A percentile compares a stretch with the other conserved stretches of the same genome.
Conservation (phyloP, 2,113 vertebrate species). For the Theropithecus gelada region DNA sequence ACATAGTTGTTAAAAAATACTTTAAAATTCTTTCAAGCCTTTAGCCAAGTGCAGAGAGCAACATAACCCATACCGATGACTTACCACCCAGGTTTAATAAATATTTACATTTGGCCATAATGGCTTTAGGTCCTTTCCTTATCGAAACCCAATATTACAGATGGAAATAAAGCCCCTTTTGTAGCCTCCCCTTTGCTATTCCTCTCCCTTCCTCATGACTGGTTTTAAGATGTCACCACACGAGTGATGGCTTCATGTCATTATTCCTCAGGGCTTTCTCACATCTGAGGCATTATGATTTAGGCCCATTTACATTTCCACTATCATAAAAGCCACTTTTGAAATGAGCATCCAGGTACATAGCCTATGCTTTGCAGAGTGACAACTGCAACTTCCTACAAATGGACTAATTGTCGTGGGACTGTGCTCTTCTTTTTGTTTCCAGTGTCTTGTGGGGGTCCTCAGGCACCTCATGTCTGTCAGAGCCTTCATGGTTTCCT, state of each 20-base stretch:
- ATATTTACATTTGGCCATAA: not conserved
- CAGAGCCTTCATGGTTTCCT: not conserved
- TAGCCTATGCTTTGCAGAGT: not conserved
- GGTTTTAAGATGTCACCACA: conserved; percentile 41
- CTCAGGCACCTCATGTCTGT: not conserved
- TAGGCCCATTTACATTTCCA: not conserved
- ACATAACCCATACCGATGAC: not conserved
- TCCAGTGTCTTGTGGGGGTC: not conserved
- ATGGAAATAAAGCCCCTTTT: not conserved
- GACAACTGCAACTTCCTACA: not conserved
- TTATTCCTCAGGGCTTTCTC: conserved; percentile 18
- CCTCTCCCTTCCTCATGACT: not conserved
- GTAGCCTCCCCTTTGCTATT: not conserved
- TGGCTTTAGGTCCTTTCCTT: not conserved
- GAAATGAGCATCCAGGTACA: not conserved
- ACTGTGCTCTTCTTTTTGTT: not conserved
- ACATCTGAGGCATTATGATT: not conserved
- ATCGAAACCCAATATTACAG: not conserved
- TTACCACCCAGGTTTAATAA: not conserved
- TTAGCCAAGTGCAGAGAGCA: not conserved
- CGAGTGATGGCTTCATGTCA: not conserved
- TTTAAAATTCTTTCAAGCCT: not conserved
- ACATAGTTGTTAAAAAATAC: conserved; percentile 18
- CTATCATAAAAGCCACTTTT: not conserved
- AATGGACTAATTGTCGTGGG: rapidly evolving